A percentile compares a stretch with the other conserved stretches of the same genome.
phyloP scores from a whole-genome alignment of 1,140 invertebrate species.

The Ptiloglossa arizonensis region DNA sequence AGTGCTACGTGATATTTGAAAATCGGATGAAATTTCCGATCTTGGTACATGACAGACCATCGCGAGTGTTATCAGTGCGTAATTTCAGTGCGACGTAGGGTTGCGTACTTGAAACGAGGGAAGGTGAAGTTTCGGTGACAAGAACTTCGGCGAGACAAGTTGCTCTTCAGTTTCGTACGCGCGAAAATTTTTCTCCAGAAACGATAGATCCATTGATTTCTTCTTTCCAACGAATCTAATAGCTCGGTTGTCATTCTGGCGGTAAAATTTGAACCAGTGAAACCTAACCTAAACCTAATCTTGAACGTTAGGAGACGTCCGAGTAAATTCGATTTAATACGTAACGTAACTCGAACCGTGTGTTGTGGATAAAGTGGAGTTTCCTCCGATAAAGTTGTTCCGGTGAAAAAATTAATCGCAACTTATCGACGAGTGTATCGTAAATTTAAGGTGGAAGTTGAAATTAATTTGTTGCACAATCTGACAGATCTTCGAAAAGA shows the following conservation, averaged over 20 bases:
- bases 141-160: constrained; percentile 24
- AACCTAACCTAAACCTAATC: constrained; percentile 33
- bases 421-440: not conserved
- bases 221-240: constrained; percentile 37
- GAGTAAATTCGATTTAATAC: constrained; percentile 66
- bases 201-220: constrained; percentile 57
- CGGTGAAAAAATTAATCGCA: not conserved
- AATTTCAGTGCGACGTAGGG: not conserved
- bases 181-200: constrained; percentile 22
- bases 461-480: not conserved
- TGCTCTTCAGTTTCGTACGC: constrained; percentile 16
- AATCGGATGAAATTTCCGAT: not conserved
- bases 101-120: not conserved
- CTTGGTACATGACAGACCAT: not conserved
- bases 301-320: constrained; percentile 51
- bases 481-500: not conserved
- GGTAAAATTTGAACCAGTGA: constrained; percentile 49
- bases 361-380: constrained; percentile 38
- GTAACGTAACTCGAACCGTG: constrained; percentile 45
- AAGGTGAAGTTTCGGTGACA: not conserved
- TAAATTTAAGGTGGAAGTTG: not conserved
- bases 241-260: not conserved
- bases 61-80: not conserved
- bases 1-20: not conserved
- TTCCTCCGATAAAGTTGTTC: constrained; percentile 14